Conservation (phyloP, 2,113 vertebrate species). For the Pseudonaja textilis region DNA sequence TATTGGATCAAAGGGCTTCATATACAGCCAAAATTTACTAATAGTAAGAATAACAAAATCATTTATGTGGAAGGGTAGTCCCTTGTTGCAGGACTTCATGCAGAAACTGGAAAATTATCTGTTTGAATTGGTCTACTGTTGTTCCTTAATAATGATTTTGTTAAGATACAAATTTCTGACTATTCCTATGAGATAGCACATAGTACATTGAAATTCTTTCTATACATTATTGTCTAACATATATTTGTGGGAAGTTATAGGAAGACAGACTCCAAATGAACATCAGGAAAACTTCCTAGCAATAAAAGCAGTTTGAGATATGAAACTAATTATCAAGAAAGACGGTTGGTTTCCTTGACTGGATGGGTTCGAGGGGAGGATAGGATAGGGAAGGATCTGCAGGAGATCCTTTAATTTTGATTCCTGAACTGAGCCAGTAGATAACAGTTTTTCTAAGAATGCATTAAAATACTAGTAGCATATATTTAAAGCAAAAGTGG, state of each 20-base stretch:
- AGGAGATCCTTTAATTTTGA: neutral
- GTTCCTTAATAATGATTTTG: neutral
- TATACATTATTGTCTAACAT: neutral
- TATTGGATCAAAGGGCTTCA: neutral
- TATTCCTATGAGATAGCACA: neutral
- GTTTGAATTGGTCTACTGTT: neutral
- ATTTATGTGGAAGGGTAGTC: neutral
- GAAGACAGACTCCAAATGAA: neutral
- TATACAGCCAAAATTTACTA: neutral
- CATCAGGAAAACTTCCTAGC: neutral
- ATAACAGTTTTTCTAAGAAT: neutral
- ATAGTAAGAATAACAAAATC: neutral
- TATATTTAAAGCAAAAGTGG: neutral
- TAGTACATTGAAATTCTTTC: neutral
- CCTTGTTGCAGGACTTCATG: neutral
- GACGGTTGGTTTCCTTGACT: neutral
- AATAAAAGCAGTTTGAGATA: neutral
- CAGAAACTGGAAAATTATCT: neutral
- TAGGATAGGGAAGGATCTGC: neutral
- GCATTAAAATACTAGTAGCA: neutral
- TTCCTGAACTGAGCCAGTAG: neutral
- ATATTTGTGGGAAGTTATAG: neutral
- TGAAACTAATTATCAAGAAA: neutral
- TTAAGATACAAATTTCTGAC: neutral
- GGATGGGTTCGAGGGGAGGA: neutral